Conservation (phyloP, 2,113 vertebrate genomes). For the Hyperopisus bebe region DNA sequence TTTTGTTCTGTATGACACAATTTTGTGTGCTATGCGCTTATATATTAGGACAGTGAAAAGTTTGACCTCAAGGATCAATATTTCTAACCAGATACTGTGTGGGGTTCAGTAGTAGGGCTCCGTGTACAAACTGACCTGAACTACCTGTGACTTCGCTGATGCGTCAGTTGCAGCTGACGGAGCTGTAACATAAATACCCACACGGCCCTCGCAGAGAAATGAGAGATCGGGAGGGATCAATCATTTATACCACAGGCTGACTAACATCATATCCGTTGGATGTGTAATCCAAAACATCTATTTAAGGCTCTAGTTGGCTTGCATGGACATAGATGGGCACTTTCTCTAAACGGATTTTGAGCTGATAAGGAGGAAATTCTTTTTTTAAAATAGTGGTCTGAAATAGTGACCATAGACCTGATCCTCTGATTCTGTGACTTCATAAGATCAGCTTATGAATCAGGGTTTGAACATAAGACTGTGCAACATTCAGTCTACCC, state of each 20-base stretch:
- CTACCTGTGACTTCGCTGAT: background rate
- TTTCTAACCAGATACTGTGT: background rate
- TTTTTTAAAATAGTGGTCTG: conserved; percentile 15
- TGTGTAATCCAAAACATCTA: conserved; percentile 14
- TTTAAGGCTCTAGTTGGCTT: background rate
- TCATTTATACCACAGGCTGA: conserved; percentile 15
- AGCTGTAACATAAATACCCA: conserved; percentile 7
- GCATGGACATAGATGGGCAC: conserved; percentile 18
- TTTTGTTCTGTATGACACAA: background rate
- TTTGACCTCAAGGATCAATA: background rate
- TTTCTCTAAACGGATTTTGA: conserved; percentile 18
- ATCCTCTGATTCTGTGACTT: background rate
- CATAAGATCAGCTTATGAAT: background rate
- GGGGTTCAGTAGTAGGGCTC: background rate
- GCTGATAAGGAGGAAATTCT: conserved; percentile 17
- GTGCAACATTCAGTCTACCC: background rate
- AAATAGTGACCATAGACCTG: background rate
- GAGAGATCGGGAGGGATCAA: conserved; percentile 15
- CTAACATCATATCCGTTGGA: background rate
- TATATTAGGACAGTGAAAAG: background rate
- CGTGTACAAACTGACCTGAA: background rate
- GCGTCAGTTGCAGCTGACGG: background rate
- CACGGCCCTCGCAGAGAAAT: background rate
- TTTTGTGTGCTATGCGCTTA: background rate
- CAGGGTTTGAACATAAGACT: background rate